Evolutionary conservation across 30 jellyfish, hydroid and myxozoan genomes (phyloP).

Genomic region (Clytia hemisphaerica): DNA sequence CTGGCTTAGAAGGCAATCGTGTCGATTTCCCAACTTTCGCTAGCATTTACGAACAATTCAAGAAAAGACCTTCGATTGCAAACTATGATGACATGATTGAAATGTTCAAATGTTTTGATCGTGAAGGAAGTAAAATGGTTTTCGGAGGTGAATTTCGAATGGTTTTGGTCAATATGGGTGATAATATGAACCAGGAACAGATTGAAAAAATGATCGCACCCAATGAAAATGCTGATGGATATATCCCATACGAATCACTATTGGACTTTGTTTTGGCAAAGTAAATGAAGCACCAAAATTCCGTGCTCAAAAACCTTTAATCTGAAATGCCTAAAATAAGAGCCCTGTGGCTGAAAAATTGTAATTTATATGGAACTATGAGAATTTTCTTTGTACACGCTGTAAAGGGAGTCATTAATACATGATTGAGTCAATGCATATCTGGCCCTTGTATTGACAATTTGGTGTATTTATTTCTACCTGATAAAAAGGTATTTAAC

Average conservation of each 20-base stretch:
- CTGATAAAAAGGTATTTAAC: too few species aligned
- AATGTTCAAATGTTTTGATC: conserved; percentile 61
- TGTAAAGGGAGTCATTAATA: too few species aligned
- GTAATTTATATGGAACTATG: too few species aligned
- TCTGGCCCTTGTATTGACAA: too few species aligned
- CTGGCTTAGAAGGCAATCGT: conserved; percentile 55
- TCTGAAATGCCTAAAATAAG: too few species aligned
- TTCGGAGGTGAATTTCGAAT: conserved; percentile 72
- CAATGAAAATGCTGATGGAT: conserved; percentile 67
- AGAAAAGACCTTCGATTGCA: conserved; percentile 47
- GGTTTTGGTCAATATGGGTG: conserved; percentile 61
- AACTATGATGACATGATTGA: conserved; percentile 73
- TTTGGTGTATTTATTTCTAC: too few species aligned
- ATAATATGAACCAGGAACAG: conserved; percentile 76
- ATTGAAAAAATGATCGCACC: conserved; percentile 55
- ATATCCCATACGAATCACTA: conserved; percentile 58
- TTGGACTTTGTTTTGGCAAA: conserved; percentile 69
- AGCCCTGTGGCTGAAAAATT: too few species aligned
- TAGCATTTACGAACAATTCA: conserved; percentile 58
- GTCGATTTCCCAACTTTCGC: conserved; percentile 65
- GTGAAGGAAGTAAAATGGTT: conserved; percentile 62
- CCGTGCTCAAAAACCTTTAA: too few species aligned
- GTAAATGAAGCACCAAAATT: too few species aligned
- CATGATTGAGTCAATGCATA: too few species aligned
- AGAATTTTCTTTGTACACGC: too few species aligned